These are phyloP conservation scores for Penelope pileata DNA, from an alignment of 2,113 vertebrate species.

Conservation along the genomic window DNA sequence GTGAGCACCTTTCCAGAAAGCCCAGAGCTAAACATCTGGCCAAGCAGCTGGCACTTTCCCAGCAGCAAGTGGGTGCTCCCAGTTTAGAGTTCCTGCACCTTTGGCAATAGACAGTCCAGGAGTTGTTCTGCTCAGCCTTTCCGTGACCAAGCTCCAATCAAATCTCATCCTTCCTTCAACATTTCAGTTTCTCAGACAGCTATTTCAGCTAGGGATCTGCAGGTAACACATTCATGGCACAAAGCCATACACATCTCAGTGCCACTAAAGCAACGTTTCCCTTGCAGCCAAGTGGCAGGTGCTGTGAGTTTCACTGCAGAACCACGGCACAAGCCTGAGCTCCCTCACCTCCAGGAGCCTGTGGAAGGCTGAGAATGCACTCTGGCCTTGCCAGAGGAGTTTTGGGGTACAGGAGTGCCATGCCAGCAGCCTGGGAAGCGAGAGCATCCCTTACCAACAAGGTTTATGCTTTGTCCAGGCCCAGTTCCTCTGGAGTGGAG, in stretches of 20 bases:
- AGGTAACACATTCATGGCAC: not conserved
- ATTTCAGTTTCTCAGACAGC: not conserved
- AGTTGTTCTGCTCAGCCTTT: too few relatives aligned
- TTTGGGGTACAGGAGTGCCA: not conserved
- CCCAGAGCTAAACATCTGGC: too few relatives aligned
- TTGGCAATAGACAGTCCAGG: too few relatives aligned
- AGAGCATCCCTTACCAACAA: conserved; percentile 46
- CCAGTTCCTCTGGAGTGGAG: conserved; percentile 95
- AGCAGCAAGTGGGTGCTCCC: not conserved
- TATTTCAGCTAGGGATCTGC: not conserved
- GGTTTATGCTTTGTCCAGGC: conserved; percentile 87
- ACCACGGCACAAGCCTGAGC: not conserved
- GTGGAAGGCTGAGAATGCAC: not conserved
- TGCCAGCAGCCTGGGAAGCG: fast-evolving
- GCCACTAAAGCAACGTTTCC: not conserved
- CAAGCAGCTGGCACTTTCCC: not conserved
- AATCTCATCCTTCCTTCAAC: too few relatives aligned
- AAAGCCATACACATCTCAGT: not conserved
- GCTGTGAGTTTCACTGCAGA: not conserved
- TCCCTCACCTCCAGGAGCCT: too few relatives aligned
- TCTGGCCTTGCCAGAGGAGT: not conserved
- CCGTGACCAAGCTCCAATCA: not conserved
- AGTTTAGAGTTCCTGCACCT: not conserved
- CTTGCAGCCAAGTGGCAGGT: not conserved
- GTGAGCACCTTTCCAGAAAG: too few relatives aligned